phyloP scores from a whole-genome alignment of 2,888 invertebrate genomes.

The Megaustenia siamemsis region DNA sequence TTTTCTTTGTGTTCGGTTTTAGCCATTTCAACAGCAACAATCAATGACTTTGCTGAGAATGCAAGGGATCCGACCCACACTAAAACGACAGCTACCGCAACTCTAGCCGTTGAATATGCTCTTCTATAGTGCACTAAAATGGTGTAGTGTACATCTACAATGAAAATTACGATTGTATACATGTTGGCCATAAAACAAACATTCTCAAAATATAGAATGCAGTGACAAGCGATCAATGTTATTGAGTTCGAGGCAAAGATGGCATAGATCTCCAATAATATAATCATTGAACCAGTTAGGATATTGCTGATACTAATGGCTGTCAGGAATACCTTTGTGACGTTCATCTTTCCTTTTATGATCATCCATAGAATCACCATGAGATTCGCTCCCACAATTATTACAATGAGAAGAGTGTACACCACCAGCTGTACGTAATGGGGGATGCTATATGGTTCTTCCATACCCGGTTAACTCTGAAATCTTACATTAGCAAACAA shows the following conservation, averaged over 20 bases:
- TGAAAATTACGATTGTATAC: neutral
- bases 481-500: neutral
- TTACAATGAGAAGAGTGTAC: neutral
- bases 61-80: neutral
- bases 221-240: neutral
- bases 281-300: neutral
- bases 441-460: neutral
- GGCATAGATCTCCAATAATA: neutral
- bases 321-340: neutral
- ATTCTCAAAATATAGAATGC: conserved; percentile 5
- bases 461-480: neutral
- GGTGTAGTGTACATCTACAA: neutral
- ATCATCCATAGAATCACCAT: neutral
- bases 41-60: conserved; percentile 3
- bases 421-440: neutral
- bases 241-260: neutral
- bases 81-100: neutral
- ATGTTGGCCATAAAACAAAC: conserved; percentile 9
- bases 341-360: neutral
- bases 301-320: conserved; percentile 20
- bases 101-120: neutral
- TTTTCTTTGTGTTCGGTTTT: neutral
- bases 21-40: neutral
- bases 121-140: neutral
- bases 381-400: conserved; percentile 5